Conservation (phyloP, 2,888 invertebrate genomes). For the Tipula helvola region DNA sequence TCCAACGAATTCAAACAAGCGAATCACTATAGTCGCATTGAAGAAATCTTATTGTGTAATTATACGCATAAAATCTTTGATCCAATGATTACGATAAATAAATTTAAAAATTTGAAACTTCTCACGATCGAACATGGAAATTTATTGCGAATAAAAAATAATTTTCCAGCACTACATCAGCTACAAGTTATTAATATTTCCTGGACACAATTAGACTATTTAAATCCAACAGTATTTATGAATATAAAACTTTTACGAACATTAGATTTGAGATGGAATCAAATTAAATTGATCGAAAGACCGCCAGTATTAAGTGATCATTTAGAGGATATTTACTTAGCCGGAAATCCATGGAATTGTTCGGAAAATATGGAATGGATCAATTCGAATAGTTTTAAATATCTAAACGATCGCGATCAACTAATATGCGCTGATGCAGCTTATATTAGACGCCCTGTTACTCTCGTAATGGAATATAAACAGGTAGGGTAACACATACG, state of each 20-base stretch:
- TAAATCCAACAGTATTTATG: constrained; percentile 28
- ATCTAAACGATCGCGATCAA: constrained; percentile 28
- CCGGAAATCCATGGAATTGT: constrained; percentile 34
- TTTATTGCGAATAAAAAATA: constrained; percentile 12
- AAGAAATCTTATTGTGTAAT: constrained; percentile 24
- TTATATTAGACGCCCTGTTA: constrained; percentile 25
- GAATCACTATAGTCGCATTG: constrained; percentile 11
- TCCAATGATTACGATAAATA: constrained; percentile 20
- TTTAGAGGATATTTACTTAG: constrained; percentile 8
- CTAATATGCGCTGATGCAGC: constrained; percentile 30
- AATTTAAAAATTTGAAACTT: constrained; percentile 11
- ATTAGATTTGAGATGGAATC: constrained; percentile 33
- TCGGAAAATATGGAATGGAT: constrained; percentile 32
- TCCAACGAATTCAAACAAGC: constrained; percentile 20
- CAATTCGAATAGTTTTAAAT: constrained; percentile 24
- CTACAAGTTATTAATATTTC: constrained; percentile 31
- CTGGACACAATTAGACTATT: constrained; percentile 30
- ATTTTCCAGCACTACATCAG: constrained; percentile 12
- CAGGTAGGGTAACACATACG: constrained; percentile 21
- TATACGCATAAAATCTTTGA: constrained; percentile 28
- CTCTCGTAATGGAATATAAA: constrained; percentile 32
- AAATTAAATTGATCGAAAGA: constrained; percentile 29
- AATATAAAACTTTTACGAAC: constrained; percentile 25
- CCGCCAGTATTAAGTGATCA: constrained; percentile 22
- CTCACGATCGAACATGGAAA: constrained; percentile 12